Evolutionary conservation across 2,113 vertebrate genomes (phyloP).

Genomic region (Eulemur macaco): DNA sequence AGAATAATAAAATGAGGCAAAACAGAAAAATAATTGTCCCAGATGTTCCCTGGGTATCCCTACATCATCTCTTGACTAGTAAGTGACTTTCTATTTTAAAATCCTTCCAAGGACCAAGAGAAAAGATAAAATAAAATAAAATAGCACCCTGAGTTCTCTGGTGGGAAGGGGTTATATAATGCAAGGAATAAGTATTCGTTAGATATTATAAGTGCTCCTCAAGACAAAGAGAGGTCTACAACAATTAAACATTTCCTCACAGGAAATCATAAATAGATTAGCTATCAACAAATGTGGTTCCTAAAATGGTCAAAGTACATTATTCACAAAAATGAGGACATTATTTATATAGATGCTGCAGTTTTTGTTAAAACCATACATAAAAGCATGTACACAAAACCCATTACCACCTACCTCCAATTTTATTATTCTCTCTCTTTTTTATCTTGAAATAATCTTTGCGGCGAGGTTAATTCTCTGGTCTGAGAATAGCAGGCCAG

Average conservation of each 20-base stretch:
- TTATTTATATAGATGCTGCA: background rate
- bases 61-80: background rate
- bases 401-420: background rate
- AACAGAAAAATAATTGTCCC: conserved; percentile 40
- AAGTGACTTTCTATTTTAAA: conserved; percentile 43
- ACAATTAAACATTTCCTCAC: background rate
- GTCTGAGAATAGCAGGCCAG: background rate
- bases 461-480: background rate
- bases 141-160: background rate
- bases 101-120: background rate
- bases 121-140: background rate
- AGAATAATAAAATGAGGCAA: conserved; percentile 41
- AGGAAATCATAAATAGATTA: background rate
- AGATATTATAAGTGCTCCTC: background rate
- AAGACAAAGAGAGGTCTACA: background rate
- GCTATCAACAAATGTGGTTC: background rate
- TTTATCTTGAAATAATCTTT: background rate
- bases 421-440: background rate
- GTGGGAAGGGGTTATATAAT: background rate
- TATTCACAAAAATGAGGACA: conserved; percentile 4
- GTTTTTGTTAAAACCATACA: background rate
- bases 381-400: background rate
- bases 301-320: background rate
- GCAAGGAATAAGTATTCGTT: conserved; percentile 20
- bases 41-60: background rate